Evolutionary conservation across 2,888 invertebrate species (phyloP), one percentile per base, ranked within the genome.

Genomic region (Eupithecia subumbrata): DNA sequence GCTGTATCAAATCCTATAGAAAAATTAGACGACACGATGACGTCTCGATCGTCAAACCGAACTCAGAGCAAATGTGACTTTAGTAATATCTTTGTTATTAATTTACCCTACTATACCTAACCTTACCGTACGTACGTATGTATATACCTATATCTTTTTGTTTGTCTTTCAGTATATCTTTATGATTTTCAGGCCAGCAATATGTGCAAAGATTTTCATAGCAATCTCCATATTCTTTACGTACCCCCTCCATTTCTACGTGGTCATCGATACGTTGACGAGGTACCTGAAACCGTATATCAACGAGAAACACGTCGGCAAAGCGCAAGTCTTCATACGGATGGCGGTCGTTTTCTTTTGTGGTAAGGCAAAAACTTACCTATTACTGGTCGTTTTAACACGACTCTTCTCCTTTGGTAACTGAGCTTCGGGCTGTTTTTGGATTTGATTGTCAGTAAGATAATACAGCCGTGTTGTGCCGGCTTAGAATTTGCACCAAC

Each of bases 161-260:
- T 25, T 76, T 11, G 8, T 56, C 68, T 40, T 70, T 72, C 79
- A 73, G 76, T 78, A 11, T 56, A 11, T n/a, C 11, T 22, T 56
- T 56, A 25, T 25, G 1, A 5, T 67, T 95, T 95, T 74, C 88
- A 97, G 97, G 90, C 92, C 96, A 68, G 98, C 97, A 7, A 96
- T 98, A 86, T 93, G 96, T 18, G 98, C 98, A 0, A 97, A 98
- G 91, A 86, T 97, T 43, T 95, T 98, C 84, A 98, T 99, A 91
- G 97, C 98, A 0, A 79, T 98, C 9, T 97, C 99, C 0, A 98
- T 99, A 77, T 97, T 99, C 81, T 97, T 99, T 82, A 98, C 99
- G 0, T 99, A 98, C 88, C 98, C 98, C 16, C 95, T 99, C 0
- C 99, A 99, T 90, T 98, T 98, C 89, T 99, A 97, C 90, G 98